A percentile compares a stretch with the other conserved stretches of the same genome.
These are phyloP conservation scores for Drosophila nigricruria DNA, from an alignment of 2,888 invertebrate species.

Conservation along the genomic window DNA sequence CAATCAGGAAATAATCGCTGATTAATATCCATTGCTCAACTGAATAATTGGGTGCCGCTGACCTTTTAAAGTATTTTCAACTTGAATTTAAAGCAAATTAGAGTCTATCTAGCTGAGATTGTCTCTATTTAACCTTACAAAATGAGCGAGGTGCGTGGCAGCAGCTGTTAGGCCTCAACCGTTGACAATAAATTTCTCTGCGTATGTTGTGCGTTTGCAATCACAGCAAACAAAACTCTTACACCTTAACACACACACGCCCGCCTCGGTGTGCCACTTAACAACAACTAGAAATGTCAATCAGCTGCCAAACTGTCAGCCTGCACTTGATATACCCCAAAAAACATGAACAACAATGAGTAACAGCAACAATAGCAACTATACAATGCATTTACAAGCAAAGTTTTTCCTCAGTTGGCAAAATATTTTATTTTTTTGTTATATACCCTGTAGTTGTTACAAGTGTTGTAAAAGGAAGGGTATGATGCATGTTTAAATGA, in stretches of 20 bases:
- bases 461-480: not conserved
- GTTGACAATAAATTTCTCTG: constrained; percentile 55
- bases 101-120: not conserved
- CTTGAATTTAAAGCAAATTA: constrained; percentile 21
- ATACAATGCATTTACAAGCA: constrained; percentile 36
- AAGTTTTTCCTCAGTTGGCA: constrained; percentile 56
- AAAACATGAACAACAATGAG: constrained; percentile 28
- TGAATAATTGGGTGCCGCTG: constrained; percentile 30
- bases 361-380: constrained; percentile 26
- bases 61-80: constrained; percentile 67
- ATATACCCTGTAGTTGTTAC: constrained; percentile 8
- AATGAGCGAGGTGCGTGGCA: not conserved
- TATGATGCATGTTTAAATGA: not conserved
- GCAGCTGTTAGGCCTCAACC: constrained; percentile 28
- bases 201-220: constrained; percentile 6
- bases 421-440: constrained; percentile 22
- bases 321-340: constrained; percentile 64
- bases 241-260: constrained; percentile 36
- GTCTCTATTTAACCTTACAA: not conserved
- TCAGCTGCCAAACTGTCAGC: constrained; percentile 73
- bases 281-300: constrained; percentile 80
- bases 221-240: constrained; percentile 15
- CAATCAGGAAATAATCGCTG: constrained; percentile 46
- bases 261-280: constrained; percentile 70
- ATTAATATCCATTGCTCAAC: constrained; percentile 22